Conservation (phyloP, 2,797 vertebrate genomes). For the Cynopterus sphinx region DNA sequence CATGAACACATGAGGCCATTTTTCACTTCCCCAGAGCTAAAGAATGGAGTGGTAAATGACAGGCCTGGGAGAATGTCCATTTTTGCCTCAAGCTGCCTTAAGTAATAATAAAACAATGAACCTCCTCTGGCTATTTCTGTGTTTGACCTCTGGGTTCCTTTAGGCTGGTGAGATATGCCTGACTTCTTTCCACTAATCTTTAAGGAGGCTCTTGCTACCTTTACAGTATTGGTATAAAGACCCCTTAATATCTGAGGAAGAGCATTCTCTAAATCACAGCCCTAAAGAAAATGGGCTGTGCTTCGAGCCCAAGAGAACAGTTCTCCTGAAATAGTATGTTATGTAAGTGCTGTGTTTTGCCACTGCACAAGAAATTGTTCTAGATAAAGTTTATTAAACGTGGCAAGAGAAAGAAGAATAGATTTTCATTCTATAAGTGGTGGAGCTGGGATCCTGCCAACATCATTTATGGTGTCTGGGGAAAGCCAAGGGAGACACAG, state of each 20-base stretch:
- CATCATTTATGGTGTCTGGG: conserved; percentile 69
- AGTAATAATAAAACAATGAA: not conserved
- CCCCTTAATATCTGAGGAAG: not conserved
- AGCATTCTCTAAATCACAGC: conserved; percentile 24
- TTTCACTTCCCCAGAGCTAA: not conserved
- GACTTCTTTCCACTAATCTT: not conserved
- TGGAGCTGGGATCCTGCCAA: conserved; percentile 71
- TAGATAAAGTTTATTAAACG: conserved; percentile 77
- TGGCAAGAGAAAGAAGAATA: conserved; percentile 67
- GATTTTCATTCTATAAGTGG: conserved; percentile 57
- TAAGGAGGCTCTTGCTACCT: not conserved
- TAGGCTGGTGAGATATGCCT: not conserved
- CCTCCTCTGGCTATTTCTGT: not conserved
- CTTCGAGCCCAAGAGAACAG: conserved; percentile 71
- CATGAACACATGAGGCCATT: not conserved
- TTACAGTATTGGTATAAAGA: not conserved
- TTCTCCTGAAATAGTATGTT: conserved; percentile 74
- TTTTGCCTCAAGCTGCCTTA: not conserved
- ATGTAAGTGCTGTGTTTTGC: conserved; percentile 75
- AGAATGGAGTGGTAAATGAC: not conserved
- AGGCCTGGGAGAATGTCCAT: not conserved
- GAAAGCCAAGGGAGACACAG: conserved; percentile 82
- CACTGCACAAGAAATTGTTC: conserved; percentile 74
- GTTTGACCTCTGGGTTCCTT: not conserved
- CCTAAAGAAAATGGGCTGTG: conserved; percentile 53